These are phyloP conservation scores for Notodonta ziczac DNA, from an alignment of 2,888 invertebrate species.

Conservation along the genomic window DNA sequence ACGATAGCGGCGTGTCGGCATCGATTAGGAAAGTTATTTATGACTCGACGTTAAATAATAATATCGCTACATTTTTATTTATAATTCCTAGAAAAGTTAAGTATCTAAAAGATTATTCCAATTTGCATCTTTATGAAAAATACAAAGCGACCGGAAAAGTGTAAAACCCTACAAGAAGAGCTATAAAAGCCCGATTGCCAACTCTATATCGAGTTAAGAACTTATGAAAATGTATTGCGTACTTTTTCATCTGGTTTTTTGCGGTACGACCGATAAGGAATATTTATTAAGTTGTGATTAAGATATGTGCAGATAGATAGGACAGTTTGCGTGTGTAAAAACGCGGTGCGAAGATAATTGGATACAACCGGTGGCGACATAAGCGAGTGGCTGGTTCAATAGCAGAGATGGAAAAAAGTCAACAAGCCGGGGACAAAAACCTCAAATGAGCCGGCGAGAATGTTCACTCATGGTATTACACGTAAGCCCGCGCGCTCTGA, in stretches of 20 bases:
- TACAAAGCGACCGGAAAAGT: neutral
- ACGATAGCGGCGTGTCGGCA: slow-evolving; percentile 60
- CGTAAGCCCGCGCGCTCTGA: slow-evolving; percentile 51
- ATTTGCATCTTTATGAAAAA: neutral
- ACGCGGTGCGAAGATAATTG: slow-evolving; percentile 44
- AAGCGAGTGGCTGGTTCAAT: slow-evolving; percentile 62
- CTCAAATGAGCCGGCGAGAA: slow-evolving; percentile 69
- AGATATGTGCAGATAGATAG: slow-evolving; percentile 2
- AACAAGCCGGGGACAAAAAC: slow-evolving; percentile 68
- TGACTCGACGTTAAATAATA: slow-evolving; percentile 47
- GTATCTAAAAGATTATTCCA: slow-evolving; percentile 14
- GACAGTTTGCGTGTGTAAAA: slow-evolving; percentile 27
- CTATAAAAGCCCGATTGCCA: neutral
- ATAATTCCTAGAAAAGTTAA: neutral
- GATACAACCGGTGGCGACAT: slow-evolving; percentile 50
- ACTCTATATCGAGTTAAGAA: neutral
- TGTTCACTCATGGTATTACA: slow-evolving; percentile 67
- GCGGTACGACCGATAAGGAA: neutral
- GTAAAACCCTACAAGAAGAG: neutral
- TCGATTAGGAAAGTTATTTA: slow-evolving; percentile 66
- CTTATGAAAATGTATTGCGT: neutral
- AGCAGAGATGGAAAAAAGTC: slow-evolving; percentile 66
- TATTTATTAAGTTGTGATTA: slow-evolving; percentile 1
- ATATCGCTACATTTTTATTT: slow-evolving; percentile 33
- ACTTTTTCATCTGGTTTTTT: neutral